Percentiles rank a stretch among this genome's conserved stretches.
These are phyloP conservation scores for Pyrrhosoma nymphula DNA, from an alignment of 2,888 invertebrate species.

Conservation along the genomic window DNA sequence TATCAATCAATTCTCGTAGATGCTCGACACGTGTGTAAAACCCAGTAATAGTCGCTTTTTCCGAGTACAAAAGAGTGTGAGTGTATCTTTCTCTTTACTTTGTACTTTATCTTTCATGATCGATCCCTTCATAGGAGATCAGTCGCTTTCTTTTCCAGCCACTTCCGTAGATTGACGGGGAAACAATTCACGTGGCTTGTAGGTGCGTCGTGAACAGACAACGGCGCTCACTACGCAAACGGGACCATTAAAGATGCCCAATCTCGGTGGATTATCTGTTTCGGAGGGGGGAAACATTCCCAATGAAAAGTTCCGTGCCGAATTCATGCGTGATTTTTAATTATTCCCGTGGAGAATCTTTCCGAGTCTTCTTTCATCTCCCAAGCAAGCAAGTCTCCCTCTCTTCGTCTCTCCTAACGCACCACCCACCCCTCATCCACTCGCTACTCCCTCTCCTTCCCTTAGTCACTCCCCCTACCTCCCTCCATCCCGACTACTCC, in stretches of 20 bases:
- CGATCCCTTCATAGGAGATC: neutral
- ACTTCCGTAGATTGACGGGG: neutral
- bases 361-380: neutral
- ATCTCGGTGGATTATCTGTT: conserved; percentile 22
- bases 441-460: neutral
- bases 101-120: neutral
- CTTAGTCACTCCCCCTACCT: neutral
- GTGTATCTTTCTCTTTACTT: neutral
- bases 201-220: neutral
- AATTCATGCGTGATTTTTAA: conserved; percentile 27
- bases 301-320: neutral
- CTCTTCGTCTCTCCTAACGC: neutral
- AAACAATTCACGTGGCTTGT: neutral
- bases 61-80: neutral
- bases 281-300: neutral
- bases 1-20: neutral
- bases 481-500: neutral
- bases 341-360: conserved; percentile 26
- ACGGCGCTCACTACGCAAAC: neutral
- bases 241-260: neutral
- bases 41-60: neutral
- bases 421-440: neutral
- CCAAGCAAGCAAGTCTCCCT: neutral
- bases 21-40: neutral
- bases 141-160: neutral